A percentile compares a stretch with the other conserved stretches of the same genome.
phyloP scores from a whole-genome alignment of 2,888 invertebrate species.

The Steromphala cineraria region DNA sequence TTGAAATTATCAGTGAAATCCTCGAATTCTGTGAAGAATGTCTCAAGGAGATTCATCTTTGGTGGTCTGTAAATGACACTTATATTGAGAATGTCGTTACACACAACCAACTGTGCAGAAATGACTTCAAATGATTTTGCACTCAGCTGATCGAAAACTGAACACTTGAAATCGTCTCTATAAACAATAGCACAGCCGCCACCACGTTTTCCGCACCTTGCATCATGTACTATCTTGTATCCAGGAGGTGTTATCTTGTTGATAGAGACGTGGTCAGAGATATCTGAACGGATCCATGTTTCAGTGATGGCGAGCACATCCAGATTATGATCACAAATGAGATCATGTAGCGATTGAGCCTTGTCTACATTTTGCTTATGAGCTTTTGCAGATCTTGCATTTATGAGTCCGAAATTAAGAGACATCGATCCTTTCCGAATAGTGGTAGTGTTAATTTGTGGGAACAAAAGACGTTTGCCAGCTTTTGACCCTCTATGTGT shows the following conservation, averaged over 20 bases:
- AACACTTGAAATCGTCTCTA: background rate
- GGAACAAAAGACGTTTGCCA: too few relatives aligned
- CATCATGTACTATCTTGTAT: background rate
- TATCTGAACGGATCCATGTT: constrained; percentile 6
- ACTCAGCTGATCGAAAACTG: background rate
- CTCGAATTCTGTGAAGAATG: too few relatives aligned
- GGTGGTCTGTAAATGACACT: background rate
- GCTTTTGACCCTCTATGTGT: too few relatives aligned
- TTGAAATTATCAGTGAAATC: background rate
- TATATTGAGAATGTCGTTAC: background rate
- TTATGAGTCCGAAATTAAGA: background rate
- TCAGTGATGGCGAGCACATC: constrained; percentile 5
- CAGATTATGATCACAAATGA: background rate
- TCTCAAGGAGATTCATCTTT: background rate
- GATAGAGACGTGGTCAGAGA: background rate
- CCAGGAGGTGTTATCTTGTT: too few relatives aligned
- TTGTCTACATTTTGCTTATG: background rate
- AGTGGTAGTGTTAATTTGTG: too few relatives aligned
- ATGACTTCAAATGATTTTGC: constrained; percentile 23
- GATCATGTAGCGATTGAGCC: constrained; percentile 2
- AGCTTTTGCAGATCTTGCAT: background rate
- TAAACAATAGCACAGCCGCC: constrained; percentile 9
- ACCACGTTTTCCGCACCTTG: background rate
- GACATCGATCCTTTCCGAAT: background rate
- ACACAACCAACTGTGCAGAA: background rate